phyloP scores from a whole-genome alignment of 2,888 invertebrate genomes.

The Zele albiditarsus region DNA sequence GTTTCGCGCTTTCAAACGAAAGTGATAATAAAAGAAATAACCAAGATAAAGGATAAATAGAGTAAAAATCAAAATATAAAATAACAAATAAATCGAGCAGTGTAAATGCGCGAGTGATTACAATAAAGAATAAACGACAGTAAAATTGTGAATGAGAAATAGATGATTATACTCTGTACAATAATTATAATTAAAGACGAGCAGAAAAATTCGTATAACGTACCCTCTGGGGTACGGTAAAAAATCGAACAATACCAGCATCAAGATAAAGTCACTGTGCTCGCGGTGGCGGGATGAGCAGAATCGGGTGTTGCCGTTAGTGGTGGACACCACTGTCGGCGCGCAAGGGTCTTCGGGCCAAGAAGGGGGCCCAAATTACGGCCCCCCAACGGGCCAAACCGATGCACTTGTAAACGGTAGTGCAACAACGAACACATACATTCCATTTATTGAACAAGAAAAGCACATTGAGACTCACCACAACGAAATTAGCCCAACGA shows the following conservation, averaged over 20 bases:
- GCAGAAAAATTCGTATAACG: conserved; percentile 44
- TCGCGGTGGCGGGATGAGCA: conserved; percentile 62
- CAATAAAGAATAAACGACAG: conserved; percentile 4
- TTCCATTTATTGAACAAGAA: not conserved
- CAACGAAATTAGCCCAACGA: not conserved
- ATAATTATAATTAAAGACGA: conserved; percentile 16
- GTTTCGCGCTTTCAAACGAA: not conserved
- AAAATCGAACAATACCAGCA: conserved; percentile 59
- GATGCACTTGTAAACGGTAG: conserved; percentile 53
- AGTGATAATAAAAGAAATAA: not conserved
- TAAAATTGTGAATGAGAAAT: conserved; percentile 10
- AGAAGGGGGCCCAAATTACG: conserved; percentile 63
- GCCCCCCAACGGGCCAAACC: conserved; percentile 65
- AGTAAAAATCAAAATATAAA: not conserved
- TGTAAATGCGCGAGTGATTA: conserved; percentile 6
- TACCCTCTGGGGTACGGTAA: conserved; percentile 65
- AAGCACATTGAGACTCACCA: not conserved
- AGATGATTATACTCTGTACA: conserved; percentile 29
- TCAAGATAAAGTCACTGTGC: conserved; percentile 67
- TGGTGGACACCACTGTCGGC: conserved; percentile 60
- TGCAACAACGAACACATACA: conserved; percentile 15
- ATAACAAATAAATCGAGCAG: not conserved
- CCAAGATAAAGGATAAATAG: not conserved
- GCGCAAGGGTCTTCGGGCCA: conserved; percentile 58
- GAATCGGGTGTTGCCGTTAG: conserved; percentile 66